Evolutionary conservation across 1,140 invertebrate genomes (phyloP), one percentile per base, ranked within the genome.

Genomic region (Oryctes rhinoceros): DNA sequence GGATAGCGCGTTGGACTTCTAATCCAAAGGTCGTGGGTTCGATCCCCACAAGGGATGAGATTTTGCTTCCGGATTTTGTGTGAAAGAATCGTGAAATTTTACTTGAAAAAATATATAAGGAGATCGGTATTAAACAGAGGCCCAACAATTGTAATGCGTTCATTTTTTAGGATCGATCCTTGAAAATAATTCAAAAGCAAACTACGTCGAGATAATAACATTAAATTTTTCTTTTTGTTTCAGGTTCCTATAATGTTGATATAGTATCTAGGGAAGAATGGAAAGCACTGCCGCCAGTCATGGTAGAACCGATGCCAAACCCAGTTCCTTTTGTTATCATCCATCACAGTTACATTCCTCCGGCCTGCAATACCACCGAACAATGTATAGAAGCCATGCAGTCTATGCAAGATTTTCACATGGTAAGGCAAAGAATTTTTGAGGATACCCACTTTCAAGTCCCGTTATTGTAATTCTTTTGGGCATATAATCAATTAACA

Each of bases 281-380:
- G 94, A 86, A 89, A 3, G 93, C 93, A 15, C 88, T 91, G 53
- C 85, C 88, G 3, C 88, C 93, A 0, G 89, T 87, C 9, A 71
- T 87, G 9, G 84, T 86, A 9, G 85, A 86, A 13, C 83, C 86
- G 1, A 88, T 94, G 82, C 78, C 81, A 1, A 89, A 88, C 6
- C 94, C 95, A 2, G 91, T 94, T 1, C 91, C 92, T 1, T 94
- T 91, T 81, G 94, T 95, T 1, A 92, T 96, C 79, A 94, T 95
- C 76, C 94, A 95, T 88, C 94, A 96, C 85, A 92, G 93, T 0
- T 91, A 91, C 81, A 88, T 87, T 53, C 92, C 91, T 0, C 83
- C 83, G 3, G 91, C 90, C 0, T 96, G 94, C 83, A 85, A 85
- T 18, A 91, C 81, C 80, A 82, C 84, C 6, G 80, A 83, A 0